Evolutionary conservation across 2,888 invertebrate species (phyloP), one percentile per base, ranked within the genome.

Genomic region (Sympetrum striolatum): DNA sequence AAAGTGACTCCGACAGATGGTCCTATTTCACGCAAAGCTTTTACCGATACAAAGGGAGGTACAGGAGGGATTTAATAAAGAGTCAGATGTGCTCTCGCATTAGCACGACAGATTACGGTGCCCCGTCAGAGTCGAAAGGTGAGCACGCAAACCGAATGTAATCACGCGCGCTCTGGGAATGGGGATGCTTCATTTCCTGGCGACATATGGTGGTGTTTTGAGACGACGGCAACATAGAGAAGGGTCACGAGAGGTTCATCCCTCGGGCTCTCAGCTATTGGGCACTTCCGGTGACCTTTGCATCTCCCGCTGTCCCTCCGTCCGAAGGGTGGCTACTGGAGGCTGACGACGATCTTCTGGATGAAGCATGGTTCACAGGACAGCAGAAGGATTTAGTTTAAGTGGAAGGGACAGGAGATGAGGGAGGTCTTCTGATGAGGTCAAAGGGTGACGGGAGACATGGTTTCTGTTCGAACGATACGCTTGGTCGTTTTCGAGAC

Each of bases 121-220:
- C 37, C 60, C 86, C 22, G 18, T 18, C 8, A 35, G 64, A 37
- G 37, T n/a, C 37, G 37, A 60, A 60, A 37, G 22, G 64, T 37
- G 37, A 60, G 48, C 86, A 86, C 86, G 86, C 86, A 86, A 53
- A 64, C 86, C 86, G 22, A 18, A 15, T 25, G 35, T 31, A 86
- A 64, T 35, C 86, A 86, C 82, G 82, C 82, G 35, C 82, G 31
- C 25, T 35, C 8, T 2, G 31, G 58, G 37, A 18, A 35, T 3
- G 15, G 58, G 73, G 12, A 31, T 73, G 25, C 73, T 31, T 14
- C 73, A 12, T 73, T 60, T 64, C 37, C 58, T 31, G 35, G 86
- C 86, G 86, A 86, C 86, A 86, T 86, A 86, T 86, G 86, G 86
- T 60, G 86, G 60, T 73, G 82, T 35, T 82, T 86, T 64, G 22